Base-by-base conservation (phyloP, 2,888 invertebrate genomes). In the Aromia moschata region DNA sequence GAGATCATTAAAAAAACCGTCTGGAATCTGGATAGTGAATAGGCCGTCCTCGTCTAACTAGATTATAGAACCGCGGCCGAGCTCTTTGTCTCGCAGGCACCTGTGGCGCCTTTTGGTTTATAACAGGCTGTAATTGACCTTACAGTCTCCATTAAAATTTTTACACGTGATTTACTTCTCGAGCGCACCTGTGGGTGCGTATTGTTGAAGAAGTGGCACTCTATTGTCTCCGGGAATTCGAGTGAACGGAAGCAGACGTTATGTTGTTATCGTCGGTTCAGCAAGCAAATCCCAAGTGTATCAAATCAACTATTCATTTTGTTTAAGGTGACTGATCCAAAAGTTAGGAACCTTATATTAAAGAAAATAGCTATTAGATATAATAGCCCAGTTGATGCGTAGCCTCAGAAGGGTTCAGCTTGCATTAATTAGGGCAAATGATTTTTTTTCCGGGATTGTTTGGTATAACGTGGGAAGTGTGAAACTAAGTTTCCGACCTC, bases 1-100 rank as follows among this genome's bases (percentile, higher is more conserved):
- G 71, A 70, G 72, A 72, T 74, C 74, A 70, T 74, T 74, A 75
- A 77, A 75, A 25, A 75, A 75, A 74, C 71, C 64, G 76, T 76
- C 76, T 77, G 76, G 77, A 76, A 77, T 78, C 76, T 74, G 74
- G 74, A 74, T 72, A 70, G 73, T 59, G 66, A 60, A 60, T n/a
- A 63, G 58, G 67, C 60, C 55, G 51, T 71, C 69, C 68, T 72
- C 68, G 41, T 68, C 68, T 71, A 55, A 51, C 54, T 31, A 38
- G 30, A 45, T 12, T 52, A n/a, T n/a, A 33, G 17, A 16, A 25
- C 7, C 11, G 9, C 15, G 37, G 46, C 15, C 49, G 45, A 41
- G 64, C 61, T 72, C 70, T 62, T 60, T 56, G 64, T 61, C 67
- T 44, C 36, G 61, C 56, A 44, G 58, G 60, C 67, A 64, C 67